These are phyloP conservation scores for Crocidura indochinensis DNA, from an alignment of 2,797 vertebrate genomes.

Conservation along the genomic window DNA sequence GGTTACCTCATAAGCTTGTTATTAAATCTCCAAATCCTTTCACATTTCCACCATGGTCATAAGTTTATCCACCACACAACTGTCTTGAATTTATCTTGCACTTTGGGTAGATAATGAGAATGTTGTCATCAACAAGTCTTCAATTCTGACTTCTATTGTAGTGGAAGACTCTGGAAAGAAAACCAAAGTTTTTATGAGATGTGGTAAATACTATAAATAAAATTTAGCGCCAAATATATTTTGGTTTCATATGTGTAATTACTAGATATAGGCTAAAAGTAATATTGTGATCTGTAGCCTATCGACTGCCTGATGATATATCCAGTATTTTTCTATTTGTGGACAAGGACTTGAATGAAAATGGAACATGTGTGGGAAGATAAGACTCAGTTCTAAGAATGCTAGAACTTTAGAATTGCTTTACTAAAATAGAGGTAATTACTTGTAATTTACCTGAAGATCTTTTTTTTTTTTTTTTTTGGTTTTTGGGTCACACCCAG, in stretches of 20 bases:
- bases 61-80: constrained; percentile 7
- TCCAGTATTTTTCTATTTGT: constrained; percentile 35
- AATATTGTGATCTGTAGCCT: constrained; percentile 36
- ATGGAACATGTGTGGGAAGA: neutral
- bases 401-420: constrained; percentile 44
- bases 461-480: no score
- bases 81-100: neutral
- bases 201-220: constrained; percentile 47
- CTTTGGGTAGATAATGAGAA: neutral
- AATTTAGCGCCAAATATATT: constrained; percentile 46
- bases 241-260: constrained; percentile 48
- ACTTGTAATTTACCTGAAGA: no score
- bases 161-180: constrained; percentile 28
- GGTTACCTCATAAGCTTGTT: neutral
- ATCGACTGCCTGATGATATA: neutral
- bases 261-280: constrained; percentile 57
- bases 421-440: neutral
- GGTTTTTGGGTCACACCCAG: no score
- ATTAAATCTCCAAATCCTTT: constrained; percentile 48
- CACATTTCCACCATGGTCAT: neutral
- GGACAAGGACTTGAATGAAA: constrained; percentile 58
- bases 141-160: neutral
- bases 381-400: constrained; percentile 36
- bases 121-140: constrained; percentile 55
- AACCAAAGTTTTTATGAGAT: constrained; percentile 58